Evolutionary conservation across 2,797 vertebrate genomes (phyloP).

Genomic region (Danio tinwini): DNA sequence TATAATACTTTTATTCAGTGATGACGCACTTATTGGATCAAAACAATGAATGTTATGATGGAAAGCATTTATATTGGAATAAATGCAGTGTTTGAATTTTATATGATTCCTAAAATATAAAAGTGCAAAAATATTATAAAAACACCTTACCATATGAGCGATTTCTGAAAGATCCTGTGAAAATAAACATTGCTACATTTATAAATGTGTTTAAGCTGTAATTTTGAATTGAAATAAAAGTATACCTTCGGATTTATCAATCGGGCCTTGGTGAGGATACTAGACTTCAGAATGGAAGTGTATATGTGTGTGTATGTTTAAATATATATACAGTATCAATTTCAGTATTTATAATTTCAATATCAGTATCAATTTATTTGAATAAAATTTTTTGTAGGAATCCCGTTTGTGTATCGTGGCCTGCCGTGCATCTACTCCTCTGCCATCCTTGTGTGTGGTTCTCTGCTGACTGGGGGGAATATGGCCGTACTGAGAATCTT

Average conservation of each 20-base stretch:
- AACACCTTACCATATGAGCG: neutral
- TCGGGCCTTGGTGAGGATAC: neutral
- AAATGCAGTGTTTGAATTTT: neutral
- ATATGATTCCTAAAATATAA: no score
- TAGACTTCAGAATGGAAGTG: neutral
- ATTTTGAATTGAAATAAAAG: no score
- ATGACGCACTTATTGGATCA: neutral
- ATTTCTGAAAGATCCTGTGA: neutral
- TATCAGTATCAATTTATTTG: no score
- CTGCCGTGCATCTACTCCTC: conserved; percentile 91
- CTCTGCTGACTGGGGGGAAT: conserved; percentile 82
- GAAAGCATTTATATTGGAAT: neutral
- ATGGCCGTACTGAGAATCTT: conserved; percentile 76
- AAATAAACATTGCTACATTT: no score
- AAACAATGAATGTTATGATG: neutral
- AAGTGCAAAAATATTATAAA: no score
- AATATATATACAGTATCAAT: no score
- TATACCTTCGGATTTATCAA: neutral
- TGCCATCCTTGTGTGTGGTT: conserved; percentile 84
- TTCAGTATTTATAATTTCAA: no score
- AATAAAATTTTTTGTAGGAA: conserved; percentile 72
- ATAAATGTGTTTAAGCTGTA: no score
- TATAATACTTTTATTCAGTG: neutral
- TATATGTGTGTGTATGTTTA: neutral
- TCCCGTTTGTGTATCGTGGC: conserved; percentile 88